Conservation (phyloP, 2,888 invertebrate species). For the Villa cingulata region DNA sequence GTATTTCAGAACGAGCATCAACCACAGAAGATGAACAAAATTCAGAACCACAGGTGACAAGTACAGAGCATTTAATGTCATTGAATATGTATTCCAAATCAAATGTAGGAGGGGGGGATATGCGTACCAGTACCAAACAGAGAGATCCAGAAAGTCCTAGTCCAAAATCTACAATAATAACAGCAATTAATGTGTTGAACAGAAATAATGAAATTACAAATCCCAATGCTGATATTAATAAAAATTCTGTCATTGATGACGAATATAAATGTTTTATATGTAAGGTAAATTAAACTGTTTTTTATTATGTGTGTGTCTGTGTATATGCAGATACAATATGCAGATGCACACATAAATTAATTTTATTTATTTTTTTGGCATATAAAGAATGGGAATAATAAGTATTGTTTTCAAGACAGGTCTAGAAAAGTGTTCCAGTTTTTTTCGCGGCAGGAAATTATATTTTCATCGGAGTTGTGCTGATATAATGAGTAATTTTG, state of each 20-base stretch:
- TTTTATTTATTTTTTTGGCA: too few relatives aligned
- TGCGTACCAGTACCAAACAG: slow-evolving; percentile 42
- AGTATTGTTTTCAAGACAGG: slow-evolving; percentile 27
- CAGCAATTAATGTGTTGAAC: background rate
- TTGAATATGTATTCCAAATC: slow-evolving; percentile 34
- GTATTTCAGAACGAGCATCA: slow-evolving; percentile 20
- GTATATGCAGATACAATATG: too few relatives aligned
- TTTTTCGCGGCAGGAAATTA: slow-evolving; percentile 32
- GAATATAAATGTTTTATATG: slow-evolving; percentile 60
- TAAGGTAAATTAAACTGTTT: slow-evolving; percentile 44
- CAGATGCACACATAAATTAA: too few relatives aligned
- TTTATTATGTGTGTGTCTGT: slow-evolving; percentile 3
- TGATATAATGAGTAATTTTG: slow-evolving; percentile 32
- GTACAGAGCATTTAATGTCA: slow-evolving; percentile 30
- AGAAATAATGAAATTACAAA: slow-evolving; percentile 11
- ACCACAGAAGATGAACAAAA: slow-evolving; percentile 29
- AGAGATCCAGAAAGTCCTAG: slow-evolving; percentile 39
- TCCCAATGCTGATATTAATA: slow-evolving; percentile 1
- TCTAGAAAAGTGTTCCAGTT: slow-evolving; percentile 34
- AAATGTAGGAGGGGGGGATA: slow-evolving; percentile 39
- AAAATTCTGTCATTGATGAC: slow-evolving; percentile 30
- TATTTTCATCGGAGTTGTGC: slow-evolving; percentile 36
- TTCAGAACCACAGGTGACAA: slow-evolving; percentile 34
- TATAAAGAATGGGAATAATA: too few relatives aligned
- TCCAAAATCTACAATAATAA: background rate